Base-by-base conservation (phyloP, 2,797 vertebrate species). In the Argentina silus region DNA sequence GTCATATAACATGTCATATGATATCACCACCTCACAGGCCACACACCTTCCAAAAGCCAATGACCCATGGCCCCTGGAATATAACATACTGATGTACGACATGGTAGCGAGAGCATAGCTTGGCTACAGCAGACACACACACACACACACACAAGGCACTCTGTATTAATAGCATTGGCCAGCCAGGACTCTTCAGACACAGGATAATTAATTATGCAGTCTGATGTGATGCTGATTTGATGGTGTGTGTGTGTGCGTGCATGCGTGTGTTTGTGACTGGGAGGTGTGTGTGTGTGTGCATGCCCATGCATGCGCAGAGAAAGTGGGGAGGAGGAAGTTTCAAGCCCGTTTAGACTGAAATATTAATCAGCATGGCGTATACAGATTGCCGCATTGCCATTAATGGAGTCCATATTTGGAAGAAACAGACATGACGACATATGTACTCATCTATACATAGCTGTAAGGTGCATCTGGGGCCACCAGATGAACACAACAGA, bases 191-290 rank as follows among this genome's bases (percentile, higher is more conserved):
- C 85, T 80, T 75, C 78, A 85, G 76, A 84, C 78, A 75, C 69
- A 69, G 79, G 84, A 78, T 89, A 85, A 90, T 91, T 91, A 81
- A 90, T 91, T 89, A 86, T 78, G 64, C 79, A 81, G 82, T 84
- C 62, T 78, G 80, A 83, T 80, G 83, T 80, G 83, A 82, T 82
- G 83, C 76, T 69, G 81, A 86, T 76, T 78, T 83, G 82, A 80
- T 74, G 61, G 55, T 44, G 27, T 73, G 36, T 36, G 19, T 1
- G 6, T 17, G 53, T n/a, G 63, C 7, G 6, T 36, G 27, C 4
- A 45, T 6, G 27, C 4, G 27, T 36, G 27, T 36, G 27, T 36
- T 1, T 36, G 27, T 36, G 27, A 11, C 11, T 56, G 21, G 10
- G 55, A 27, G 48, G 56, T 6, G 27, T 36, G 27, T 36, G 27